Percentiles rank a stretch among this genome's conserved stretches.
These are phyloP conservation scores for Paramacrobiotus metropolitanus DNA, from an alignment of 1,140 invertebrate species.

Conservation along the genomic window DNA sequence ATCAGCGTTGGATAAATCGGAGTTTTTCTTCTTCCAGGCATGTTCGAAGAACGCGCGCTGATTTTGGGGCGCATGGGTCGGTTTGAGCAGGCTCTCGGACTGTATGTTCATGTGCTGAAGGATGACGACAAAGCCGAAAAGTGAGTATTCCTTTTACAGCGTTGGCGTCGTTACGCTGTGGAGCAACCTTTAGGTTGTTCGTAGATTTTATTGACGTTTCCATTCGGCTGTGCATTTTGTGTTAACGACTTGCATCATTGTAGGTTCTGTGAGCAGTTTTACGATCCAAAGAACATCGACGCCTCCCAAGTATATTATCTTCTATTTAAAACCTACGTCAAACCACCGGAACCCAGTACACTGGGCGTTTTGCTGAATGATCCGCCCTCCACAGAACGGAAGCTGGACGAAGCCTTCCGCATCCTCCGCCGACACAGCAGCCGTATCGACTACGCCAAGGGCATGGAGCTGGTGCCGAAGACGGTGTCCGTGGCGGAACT, in stretches of 20 bases:
- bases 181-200: too few species aligned
- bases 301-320: slow-evolving; percentile 29
- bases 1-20: too few species aligned
- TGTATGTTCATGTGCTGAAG: slow-evolving; percentile 59
- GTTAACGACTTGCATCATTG: too few species aligned
- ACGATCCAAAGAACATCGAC: not conserved
- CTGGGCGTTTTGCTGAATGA: slow-evolving; percentile 20
- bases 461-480: slow-evolving; percentile 45
- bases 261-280: slow-evolving; percentile 4
- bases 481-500: slow-evolving; percentile 43
- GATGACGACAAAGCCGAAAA: slow-evolving; percentile 52
- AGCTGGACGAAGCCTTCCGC: slow-evolving; percentile 47
- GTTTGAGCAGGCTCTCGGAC: slow-evolving; percentile 68
- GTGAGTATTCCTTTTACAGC: too few species aligned
- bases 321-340: slow-evolving; percentile 30
- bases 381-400: slow-evolving; percentile 31
- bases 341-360: slow-evolving; percentile 28
- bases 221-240: too few species aligned
- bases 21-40: slow-evolving; percentile 21
- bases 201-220: slow-evolving; percentile 10
- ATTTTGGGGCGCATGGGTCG: slow-evolving; percentile 61
- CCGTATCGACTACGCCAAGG: slow-evolving; percentile 23
- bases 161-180: too few species aligned
- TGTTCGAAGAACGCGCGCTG: slow-evolving; percentile 78
- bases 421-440: slow-evolving; percentile 29